Evolutionary conservation across 1,140 invertebrate genomes (phyloP).

Genomic region (Halesus radiatus): DNA sequence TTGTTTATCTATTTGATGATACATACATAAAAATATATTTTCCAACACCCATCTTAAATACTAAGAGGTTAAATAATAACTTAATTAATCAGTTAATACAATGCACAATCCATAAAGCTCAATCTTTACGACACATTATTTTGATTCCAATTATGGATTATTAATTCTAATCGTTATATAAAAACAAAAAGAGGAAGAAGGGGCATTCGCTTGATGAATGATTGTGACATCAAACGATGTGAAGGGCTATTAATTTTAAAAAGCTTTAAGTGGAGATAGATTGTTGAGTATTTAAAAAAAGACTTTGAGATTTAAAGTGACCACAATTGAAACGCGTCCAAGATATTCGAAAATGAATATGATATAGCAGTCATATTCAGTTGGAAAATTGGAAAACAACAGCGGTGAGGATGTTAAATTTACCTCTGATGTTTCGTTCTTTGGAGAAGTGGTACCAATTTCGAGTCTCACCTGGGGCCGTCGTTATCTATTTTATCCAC

Average conservation of each 20-base stretch:
- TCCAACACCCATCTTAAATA: constrained; percentile 48
- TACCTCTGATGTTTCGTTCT: background rate
- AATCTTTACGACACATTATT: background rate
- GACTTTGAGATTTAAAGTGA: background rate
- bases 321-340: constrained; percentile 29
- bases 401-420: background rate
- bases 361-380: background rate
- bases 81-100: constrained; percentile 37
- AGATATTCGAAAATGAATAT: constrained; percentile 22
- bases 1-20: constrained; percentile 52
- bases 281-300: too few species aligned
- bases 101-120: constrained; percentile 20
- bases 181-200: background rate
- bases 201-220: background rate
- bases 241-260: too few species aligned
- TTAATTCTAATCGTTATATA: too few species aligned
- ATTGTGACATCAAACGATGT: too few species aligned
- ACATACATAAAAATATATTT: constrained; percentile 51
- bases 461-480: background rate
- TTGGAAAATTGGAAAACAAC: constrained; percentile 5
- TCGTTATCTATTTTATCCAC: background rate
- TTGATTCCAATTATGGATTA: too few species aligned
- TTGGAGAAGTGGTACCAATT: too few species aligned
- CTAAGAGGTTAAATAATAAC: constrained; percentile 30
- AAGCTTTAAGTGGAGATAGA: too few species aligned